These are phyloP conservation scores for Thaumatotibia leucotreta DNA, from an alignment of 1,140 invertebrate genomes.

Conservation along the genomic window DNA sequence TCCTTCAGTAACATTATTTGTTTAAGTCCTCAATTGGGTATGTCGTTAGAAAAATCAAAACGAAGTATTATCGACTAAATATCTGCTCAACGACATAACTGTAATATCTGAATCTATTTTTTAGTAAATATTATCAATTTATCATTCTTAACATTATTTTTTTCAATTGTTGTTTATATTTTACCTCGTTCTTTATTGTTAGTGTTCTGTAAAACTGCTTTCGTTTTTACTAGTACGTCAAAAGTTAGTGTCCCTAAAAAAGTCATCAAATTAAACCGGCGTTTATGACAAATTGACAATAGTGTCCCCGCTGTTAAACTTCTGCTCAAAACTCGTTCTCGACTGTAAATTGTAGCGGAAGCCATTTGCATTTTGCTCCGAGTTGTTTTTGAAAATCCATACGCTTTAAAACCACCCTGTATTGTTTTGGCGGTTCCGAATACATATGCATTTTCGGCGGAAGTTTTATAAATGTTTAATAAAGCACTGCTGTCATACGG, in stretches of 20 bases:
- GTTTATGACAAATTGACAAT: not conserved
- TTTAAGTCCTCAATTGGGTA: too few species aligned
- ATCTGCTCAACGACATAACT: too few species aligned
- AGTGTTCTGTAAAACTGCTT: not conserved
- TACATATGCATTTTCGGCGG: not conserved
- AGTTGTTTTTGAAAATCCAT: constrained; percentile 60
- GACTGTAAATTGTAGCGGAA: constrained; percentile 10
- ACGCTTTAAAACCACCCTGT: too few species aligned
- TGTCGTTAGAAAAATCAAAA: too few species aligned
- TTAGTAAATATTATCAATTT: too few species aligned
- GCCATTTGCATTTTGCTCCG: constrained; percentile 57
- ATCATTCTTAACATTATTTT: too few species aligned
- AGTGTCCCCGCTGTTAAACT: not conserved
- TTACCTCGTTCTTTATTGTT: not conserved
- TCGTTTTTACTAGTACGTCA: not conserved
- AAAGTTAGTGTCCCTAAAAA: not conserved
- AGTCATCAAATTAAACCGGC: not conserved
- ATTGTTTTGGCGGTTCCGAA: not conserved
- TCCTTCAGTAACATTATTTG: too few species aligned
- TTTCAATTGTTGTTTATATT: not conserved
- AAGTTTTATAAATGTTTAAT: not conserved
- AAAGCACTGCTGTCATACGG: not conserved
- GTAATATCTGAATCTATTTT: too few species aligned
- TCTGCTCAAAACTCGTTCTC: not conserved
- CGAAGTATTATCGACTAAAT: too few species aligned